Conservation (phyloP, 1,140 invertebrate species). For the Drosophila neocordata region DNA sequence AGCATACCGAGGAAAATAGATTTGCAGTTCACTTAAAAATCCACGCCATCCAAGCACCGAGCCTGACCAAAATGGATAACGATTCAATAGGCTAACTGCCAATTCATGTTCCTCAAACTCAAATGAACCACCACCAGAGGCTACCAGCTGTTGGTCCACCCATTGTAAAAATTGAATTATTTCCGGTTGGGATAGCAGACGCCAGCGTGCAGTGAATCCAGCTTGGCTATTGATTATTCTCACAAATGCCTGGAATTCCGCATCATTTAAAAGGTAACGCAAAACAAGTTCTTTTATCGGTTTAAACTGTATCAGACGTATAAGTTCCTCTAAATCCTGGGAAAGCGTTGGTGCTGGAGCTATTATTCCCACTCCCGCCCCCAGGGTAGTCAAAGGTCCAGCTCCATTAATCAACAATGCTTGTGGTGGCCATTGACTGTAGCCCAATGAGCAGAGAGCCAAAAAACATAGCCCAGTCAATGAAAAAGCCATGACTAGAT, state of each 20-base stretch:
- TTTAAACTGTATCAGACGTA: conserved; percentile 57
- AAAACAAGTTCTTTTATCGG: conserved; percentile 59
- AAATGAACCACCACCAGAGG: conserved; percentile 45
- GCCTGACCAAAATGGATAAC: conserved; percentile 65
- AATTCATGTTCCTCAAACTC: conserved; percentile 64
- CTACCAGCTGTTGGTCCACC: conserved; percentile 61
- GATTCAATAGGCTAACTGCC: conserved; percentile 55
- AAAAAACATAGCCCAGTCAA: conserved; percentile 34
- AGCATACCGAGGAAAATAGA: conserved; percentile 60
- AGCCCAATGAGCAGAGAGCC: conserved; percentile 26
- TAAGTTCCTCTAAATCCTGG: conserved; percentile 67
- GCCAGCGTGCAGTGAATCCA: conserved; percentile 56
- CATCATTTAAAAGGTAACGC: conserved; percentile 74
- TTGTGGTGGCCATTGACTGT: conserved; percentile 16
- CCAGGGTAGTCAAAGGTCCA: neutral
- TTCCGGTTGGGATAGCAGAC: conserved; percentile 66
- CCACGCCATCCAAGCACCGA: conserved; percentile 70
- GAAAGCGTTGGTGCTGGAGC: conserved; percentile 50
- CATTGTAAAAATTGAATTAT: conserved; percentile 60
- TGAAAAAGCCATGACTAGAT: conserved; percentile 23
- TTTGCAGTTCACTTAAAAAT: conserved; percentile 68
- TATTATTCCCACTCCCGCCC: conserved; percentile 10
- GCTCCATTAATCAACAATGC: neutral
- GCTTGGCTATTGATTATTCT: conserved; percentile 66
- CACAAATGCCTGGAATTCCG: conserved; percentile 69